Conservation (phyloP, 2,797 vertebrate genomes). For the Clarias fuscus region DNA sequence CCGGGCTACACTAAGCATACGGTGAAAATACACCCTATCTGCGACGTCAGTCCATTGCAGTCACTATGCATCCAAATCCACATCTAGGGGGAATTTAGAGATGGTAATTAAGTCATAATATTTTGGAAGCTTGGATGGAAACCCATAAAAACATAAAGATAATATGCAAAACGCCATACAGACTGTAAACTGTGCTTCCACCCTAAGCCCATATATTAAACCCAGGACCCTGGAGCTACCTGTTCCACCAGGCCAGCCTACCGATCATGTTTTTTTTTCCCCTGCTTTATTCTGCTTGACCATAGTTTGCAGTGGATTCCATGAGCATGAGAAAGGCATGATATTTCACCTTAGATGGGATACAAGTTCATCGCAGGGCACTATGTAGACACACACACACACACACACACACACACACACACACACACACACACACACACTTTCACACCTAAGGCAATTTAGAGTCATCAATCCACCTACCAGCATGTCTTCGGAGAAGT, state of each 20-base stretch:
- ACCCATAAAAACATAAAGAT: neutral
- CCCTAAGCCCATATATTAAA: neutral
- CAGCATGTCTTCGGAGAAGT: neutral
- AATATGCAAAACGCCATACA: neutral
- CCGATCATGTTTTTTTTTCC: neutral
- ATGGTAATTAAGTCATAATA: neutral
- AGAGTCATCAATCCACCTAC: neutral
- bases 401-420: neutral
- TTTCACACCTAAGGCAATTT: slow-evolving; percentile 3
- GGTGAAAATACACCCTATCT: too few species aligned
- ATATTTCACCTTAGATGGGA: neutral
- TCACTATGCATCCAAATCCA: neutral
- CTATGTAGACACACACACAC: neutral
- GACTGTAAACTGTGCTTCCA: neutral
- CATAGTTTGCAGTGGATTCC: neutral
- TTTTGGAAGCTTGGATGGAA: neutral
- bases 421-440: neutral
- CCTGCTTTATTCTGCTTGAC: neutral
- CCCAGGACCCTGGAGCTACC: neutral
- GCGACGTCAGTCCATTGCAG: neutral
- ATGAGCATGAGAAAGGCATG: neutral
- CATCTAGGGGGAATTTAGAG: neutral
- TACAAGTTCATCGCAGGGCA: neutral
- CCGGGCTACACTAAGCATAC: neutral
- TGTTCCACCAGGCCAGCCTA: neutral